These are phyloP conservation scores for Embidobia sp. DNA, from an alignment of 2,888 invertebrate species.

Conservation along the genomic window DNA sequence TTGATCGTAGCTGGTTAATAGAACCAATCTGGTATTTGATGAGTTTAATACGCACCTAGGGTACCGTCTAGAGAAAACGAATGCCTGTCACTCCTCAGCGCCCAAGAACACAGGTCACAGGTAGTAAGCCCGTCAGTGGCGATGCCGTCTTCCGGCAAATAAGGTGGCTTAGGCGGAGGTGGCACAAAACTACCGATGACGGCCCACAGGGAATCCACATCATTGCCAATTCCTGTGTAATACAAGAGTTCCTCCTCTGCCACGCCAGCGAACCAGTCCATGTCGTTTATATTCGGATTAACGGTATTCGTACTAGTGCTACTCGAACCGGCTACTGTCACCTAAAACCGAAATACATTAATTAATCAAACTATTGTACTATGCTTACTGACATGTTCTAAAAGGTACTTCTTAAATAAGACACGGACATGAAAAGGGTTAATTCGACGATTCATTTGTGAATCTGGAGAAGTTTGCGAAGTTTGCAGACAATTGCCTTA, in stretches of 20 bases:
- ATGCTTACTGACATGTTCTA: too few species aligned
- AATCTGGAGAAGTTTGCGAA: too few species aligned
- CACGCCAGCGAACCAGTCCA: slow-evolving; percentile 80
- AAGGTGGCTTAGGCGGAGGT: slow-evolving; percentile 86
- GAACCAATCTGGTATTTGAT: too few species aligned
- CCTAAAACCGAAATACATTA: slow-evolving; percentile 68
- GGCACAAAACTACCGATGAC: slow-evolving; percentile 84
- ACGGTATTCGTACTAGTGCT: slow-evolving; percentile 71
- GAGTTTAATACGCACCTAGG: slow-evolving; percentile 82
- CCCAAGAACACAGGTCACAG: slow-evolving; percentile 89
- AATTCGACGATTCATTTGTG: too few species aligned
- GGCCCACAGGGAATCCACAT: slow-evolving; percentile 79
- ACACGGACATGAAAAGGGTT: too few species aligned
- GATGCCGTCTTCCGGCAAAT: slow-evolving; percentile 84
- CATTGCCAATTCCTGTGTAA: slow-evolving; percentile 77
- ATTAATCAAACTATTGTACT: slow-evolving; percentile 47
- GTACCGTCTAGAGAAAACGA: slow-evolving; percentile 84
- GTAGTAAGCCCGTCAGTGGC: slow-evolving; percentile 87
- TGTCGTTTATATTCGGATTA: slow-evolving; percentile 76
- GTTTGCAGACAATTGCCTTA: too few species aligned
- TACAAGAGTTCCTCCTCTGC: slow-evolving; percentile 79
- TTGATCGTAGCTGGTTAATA: slow-evolving; percentile 22
- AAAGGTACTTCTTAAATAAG: too few species aligned
- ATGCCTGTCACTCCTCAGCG: slow-evolving; percentile 84
- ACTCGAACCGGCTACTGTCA: slow-evolving; percentile 72